Evolutionary conservation across 2,797 vertebrate species (phyloP).

Genomic region (Pangasius mekongensis): DNA sequence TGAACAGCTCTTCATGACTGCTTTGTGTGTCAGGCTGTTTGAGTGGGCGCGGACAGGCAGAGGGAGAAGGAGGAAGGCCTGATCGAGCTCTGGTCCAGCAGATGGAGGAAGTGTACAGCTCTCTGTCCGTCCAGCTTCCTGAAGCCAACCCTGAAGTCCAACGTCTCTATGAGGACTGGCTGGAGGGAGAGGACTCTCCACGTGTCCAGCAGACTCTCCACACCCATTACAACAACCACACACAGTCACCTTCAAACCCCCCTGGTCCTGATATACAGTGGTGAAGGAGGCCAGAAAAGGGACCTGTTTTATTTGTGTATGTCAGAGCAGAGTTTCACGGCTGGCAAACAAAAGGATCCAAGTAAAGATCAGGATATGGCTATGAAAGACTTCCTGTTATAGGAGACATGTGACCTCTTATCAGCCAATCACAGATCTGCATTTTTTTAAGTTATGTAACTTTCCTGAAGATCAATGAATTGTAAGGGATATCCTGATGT

Average conservation of each 20-base stretch:
- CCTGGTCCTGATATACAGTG: constrained; percentile 78
- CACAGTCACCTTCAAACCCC: constrained; percentile 53
- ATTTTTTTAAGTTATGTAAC: constrained; percentile 15
- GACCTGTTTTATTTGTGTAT: constrained; percentile 1
- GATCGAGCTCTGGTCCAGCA: constrained; percentile 84
- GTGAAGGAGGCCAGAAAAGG: constrained; percentile 57
- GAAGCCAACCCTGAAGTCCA: constrained; percentile 79
- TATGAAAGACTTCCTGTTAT: constrained; percentile 10
- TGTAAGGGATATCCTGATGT: not conserved
- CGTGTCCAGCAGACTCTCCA: constrained; percentile 79
- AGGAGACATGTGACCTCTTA: constrained; percentile 8
- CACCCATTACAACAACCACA: constrained; percentile 75
- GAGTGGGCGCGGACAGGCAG: constrained; percentile 90
- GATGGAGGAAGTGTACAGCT: constrained; percentile 89
- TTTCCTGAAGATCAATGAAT: not conserved
- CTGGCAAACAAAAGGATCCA: constrained; percentile 5
- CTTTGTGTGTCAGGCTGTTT: constrained; percentile 80
- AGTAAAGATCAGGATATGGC: not conserved
- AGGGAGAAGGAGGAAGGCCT: constrained; percentile 74
- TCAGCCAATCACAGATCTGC: not conserved
- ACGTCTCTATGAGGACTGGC: constrained; percentile 89
- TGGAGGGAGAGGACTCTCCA: constrained; percentile 83
- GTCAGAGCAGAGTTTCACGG: constrained; percentile 1
- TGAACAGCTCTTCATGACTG: not conserved
- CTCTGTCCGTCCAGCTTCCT: constrained; percentile 81